Conservation (phyloP, 1,140 invertebrate species). For the Heterodera schachtii region DNA sequence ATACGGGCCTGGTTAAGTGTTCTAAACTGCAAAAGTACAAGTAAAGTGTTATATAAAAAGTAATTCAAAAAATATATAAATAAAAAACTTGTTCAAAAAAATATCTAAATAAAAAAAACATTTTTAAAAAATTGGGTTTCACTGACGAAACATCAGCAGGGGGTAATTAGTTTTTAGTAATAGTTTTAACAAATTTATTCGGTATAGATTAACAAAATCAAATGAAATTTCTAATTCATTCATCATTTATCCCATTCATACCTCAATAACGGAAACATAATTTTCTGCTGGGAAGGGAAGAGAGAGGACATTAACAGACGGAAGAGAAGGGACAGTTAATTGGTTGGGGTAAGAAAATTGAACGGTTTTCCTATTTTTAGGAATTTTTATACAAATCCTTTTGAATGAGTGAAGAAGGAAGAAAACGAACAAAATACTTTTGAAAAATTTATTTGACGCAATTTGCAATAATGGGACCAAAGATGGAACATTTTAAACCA, state of each 20-base stretch:
- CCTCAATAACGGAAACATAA: not conserved
- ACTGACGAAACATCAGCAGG: too few relatives aligned
- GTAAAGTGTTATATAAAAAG: too few relatives aligned
- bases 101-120: too few relatives aligned
- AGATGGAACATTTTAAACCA: not conserved
- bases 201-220: too few relatives aligned
- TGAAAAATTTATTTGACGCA: not conserved
- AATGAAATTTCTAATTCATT: too few relatives aligned
- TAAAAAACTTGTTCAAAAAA: too few relatives aligned
- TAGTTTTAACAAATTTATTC: too few relatives aligned
- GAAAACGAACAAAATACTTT: not conserved
- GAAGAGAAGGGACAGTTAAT: not conserved
- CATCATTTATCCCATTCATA: not conserved
- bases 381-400: not conserved
- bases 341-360: not conserved
- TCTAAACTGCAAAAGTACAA: too few relatives aligned
- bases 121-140: too few relatives aligned
- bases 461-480: not conserved
- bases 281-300: not conserved
- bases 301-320: not conserved
- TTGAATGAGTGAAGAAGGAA: not conserved
- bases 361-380: not conserved
- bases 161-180: too few relatives aligned
- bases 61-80: too few relatives aligned
- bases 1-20: too few relatives aligned